Evolutionary conservation across 2,113 vertebrate genomes (phyloP).

Genomic region (Pomatorhinus ruficollis): DNA sequence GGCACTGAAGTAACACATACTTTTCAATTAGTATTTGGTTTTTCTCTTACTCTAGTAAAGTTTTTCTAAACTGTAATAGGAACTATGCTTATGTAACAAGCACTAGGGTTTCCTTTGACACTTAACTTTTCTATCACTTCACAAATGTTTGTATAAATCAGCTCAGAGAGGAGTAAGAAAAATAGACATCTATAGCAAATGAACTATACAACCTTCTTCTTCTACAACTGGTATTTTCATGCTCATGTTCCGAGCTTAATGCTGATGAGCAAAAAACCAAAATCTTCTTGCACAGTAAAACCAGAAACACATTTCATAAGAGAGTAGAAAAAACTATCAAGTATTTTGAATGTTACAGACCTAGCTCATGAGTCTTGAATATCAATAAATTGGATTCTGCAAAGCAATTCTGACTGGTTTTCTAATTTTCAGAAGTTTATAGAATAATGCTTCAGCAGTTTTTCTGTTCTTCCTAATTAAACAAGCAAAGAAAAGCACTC

Average conservation of each 20-base stretch:
- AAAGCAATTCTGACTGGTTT: background rate
- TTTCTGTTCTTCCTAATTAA: conserved; percentile 37
- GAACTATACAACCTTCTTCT: background rate
- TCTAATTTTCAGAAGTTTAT: conserved; percentile 27
- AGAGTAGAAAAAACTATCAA: background rate
- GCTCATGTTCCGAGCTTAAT: background rate
- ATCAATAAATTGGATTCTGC: background rate
- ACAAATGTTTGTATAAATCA: background rate
- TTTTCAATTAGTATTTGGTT: background rate
- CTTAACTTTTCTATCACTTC: background rate
- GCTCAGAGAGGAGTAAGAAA: background rate
- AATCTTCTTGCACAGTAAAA: background rate
- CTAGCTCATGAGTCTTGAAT: background rate
- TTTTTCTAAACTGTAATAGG: background rate
- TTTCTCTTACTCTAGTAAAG: background rate
- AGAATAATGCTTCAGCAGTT: conserved; percentile 13
- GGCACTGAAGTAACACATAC: background rate
- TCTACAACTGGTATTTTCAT: background rate
- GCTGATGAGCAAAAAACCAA: background rate
- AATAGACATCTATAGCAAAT: background rate
- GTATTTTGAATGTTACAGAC: background rate
- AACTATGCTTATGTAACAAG: background rate
- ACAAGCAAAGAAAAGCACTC: background rate
- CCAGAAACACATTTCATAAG: background rate
- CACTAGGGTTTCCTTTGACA: background rate